phyloP scores from a whole-genome alignment of 2,797 vertebrate genomes.

The Coendou prehensilis region DNA sequence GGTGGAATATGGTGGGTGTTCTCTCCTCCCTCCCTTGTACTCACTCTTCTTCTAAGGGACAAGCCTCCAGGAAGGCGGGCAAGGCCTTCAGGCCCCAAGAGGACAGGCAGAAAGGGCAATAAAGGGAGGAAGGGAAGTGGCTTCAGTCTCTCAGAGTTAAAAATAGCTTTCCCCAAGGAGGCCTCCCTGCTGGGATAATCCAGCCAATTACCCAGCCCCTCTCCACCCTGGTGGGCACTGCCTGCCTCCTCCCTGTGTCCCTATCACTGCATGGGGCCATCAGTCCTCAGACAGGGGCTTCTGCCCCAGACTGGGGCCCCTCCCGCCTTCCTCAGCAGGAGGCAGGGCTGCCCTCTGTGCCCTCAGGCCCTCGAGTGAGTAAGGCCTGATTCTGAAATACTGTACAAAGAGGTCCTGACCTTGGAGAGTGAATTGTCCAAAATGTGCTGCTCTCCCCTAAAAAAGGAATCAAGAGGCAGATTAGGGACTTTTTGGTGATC shows the following conservation, averaged over 20 bases:
- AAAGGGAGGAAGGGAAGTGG: constrained; percentile 76
- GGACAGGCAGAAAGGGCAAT: constrained; percentile 71
- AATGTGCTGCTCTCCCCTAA: not conserved
- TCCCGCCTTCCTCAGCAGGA: not conserved
- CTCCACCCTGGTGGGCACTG: constrained; percentile 42
- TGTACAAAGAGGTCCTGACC: not conserved
- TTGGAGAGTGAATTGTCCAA: not conserved
- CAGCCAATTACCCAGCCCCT: constrained; percentile 68
- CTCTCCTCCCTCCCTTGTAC: not conserved
- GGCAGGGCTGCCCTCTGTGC: not conserved
- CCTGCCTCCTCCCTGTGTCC: not conserved
- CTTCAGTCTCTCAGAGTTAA: constrained; percentile 81
- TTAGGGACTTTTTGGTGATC: not conserved
- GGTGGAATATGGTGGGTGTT: not conserved
- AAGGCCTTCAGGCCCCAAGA: constrained; percentile 46
- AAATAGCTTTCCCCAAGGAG: constrained; percentile 81
- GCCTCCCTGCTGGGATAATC: constrained; percentile 74
- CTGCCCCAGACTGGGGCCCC: not conserved
- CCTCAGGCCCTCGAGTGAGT: not conserved
- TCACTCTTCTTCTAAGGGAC: constrained; percentile 24
- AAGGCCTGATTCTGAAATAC: not conserved
- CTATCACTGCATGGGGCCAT: not conserved
- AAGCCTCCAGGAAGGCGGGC: constrained; percentile 60
- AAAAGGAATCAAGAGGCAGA: not conserved
- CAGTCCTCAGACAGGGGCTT: not conserved